Evolutionary conservation across 1,140 invertebrate species (phyloP).

Genomic region (Cecropterus lyciades): DNA sequence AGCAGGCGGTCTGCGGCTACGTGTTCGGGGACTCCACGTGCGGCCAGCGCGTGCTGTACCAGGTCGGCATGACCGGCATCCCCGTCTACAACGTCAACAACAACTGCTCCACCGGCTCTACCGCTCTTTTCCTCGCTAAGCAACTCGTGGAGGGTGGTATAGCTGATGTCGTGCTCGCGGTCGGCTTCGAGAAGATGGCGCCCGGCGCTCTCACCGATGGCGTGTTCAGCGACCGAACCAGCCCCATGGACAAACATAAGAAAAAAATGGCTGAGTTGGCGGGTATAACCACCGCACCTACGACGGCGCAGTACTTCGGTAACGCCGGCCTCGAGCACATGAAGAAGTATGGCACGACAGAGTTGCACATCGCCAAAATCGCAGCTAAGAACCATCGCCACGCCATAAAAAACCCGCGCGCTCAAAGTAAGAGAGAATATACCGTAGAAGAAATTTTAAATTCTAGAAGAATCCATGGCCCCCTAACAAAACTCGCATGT

Average conservation of each 20-base stretch:
- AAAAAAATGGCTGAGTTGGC: background rate
- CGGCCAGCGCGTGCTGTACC: constrained; percentile 97
- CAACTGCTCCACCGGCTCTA: constrained; percentile 98
- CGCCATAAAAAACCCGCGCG: constrained; percentile 97
- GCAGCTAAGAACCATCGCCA: constrained; percentile 99
- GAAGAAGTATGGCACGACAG: constrained; percentile 97
- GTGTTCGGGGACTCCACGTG: constrained; percentile 98
- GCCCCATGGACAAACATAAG: constrained; percentile 96
- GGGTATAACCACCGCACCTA: background rate
- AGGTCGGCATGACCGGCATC: constrained; percentile 97
- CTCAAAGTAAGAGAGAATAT: constrained; percentile 96
- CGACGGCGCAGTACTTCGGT: constrained; percentile 94
- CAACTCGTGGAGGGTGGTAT: constrained; percentile 95
- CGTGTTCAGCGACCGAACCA: constrained; percentile 94
- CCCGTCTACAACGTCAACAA: constrained; percentile 99
- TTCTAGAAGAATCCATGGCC: constrained; percentile 93
- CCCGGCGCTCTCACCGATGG: constrained; percentile 91
- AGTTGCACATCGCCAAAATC: constrained; percentile 98
- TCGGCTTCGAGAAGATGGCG: constrained; percentile 99
- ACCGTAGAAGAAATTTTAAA: constrained; percentile 94
- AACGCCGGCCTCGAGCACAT: constrained; percentile 98
- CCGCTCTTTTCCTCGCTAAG: constrained; percentile 95
- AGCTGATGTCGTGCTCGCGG: constrained; percentile 94
- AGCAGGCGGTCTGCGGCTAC: constrained; percentile 97
- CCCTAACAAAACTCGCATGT: constrained; percentile 97